phyloP scores from a whole-genome alignment of 2,888 invertebrate genomes.

The Hirtodrosophila histrioides region DNA sequence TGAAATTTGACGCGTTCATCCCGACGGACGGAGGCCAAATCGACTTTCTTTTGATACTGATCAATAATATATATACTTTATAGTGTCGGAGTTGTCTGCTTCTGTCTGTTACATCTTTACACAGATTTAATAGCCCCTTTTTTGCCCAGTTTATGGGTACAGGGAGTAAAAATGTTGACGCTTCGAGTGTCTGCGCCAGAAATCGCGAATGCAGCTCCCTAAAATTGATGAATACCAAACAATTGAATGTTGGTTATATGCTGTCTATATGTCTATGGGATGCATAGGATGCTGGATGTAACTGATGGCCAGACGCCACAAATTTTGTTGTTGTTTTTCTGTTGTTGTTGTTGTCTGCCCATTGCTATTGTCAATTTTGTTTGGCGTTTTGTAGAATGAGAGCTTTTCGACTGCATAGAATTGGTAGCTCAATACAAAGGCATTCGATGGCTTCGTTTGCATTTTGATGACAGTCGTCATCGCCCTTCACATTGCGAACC shows the following conservation, averaged over 20 bases:
- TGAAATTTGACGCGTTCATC: no score
- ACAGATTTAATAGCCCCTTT: no score
- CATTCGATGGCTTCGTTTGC: conserved; percentile 73
- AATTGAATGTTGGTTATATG: conserved; percentile 57
- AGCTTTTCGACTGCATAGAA: conserved; percentile 50
- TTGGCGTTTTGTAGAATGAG: conserved; percentile 31
- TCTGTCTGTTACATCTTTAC: no score
- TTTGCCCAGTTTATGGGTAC: no score
- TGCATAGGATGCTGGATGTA: conserved; percentile 37
- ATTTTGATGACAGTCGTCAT: conserved; percentile 77
- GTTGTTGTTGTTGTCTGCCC: conserved; percentile 40
- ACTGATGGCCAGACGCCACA: conserved; percentile 73
- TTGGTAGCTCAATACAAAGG: conserved; percentile 57
- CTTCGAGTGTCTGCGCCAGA: conserved; percentile 70
- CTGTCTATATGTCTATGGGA: conserved; percentile 20
- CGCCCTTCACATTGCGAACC: conserved; percentile 26
- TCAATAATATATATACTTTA: no score
- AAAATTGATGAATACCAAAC: conserved; percentile 72
- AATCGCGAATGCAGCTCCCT: conserved; percentile 53
- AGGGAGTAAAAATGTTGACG: conserved; percentile 25
- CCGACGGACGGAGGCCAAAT: no score
- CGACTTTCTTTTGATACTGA: no score
- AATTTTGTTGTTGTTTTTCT: conserved; percentile 34
- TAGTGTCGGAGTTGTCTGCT: no score
- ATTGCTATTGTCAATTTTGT: conserved; percentile 66